Conservation (phyloP, 2,888 invertebrate genomes). For the Agrochola lychnidis region DNA sequence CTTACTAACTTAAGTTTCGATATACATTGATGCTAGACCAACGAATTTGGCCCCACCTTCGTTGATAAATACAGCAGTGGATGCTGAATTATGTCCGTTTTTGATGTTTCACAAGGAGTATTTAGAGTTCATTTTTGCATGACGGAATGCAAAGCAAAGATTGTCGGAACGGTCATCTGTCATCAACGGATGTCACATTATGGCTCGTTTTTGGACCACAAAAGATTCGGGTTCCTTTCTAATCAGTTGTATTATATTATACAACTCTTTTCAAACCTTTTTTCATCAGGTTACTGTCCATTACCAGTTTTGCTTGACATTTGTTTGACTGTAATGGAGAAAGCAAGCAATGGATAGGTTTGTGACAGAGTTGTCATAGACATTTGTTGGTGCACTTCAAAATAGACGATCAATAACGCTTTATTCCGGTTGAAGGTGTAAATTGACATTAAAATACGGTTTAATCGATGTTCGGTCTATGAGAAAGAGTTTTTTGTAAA, state of each 20-base stretch:
- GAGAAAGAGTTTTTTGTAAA: constrained; percentile 49
- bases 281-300: constrained; percentile 35
- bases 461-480: constrained; percentile 66
- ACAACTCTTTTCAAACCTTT: constrained; percentile 52
- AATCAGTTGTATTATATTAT: constrained; percentile 70
- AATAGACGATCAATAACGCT: constrained; percentile 66
- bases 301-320: constrained; percentile 38
- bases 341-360: constrained; percentile 38
- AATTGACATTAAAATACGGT: constrained; percentile 74
- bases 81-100: background rate
- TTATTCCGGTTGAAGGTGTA: constrained; percentile 67
- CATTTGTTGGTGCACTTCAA: constrained; percentile 54
- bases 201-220: constrained; percentile 71
- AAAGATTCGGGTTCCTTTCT: constrained; percentile 73
- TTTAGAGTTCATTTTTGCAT: constrained; percentile 61
- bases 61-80: background rate
- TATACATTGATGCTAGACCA: constrained; percentile 1
- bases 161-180: constrained; percentile 79
- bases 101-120: accelerated
- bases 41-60: accelerated
- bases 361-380: constrained; percentile 51
- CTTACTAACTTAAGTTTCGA: background rate
- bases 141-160: constrained; percentile 1
- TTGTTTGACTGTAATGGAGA: background rate
- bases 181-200: constrained; percentile 88